Evolutionary conservation across 2,888 invertebrate species (phyloP).

Genomic region (Zonitis immaculata): DNA sequence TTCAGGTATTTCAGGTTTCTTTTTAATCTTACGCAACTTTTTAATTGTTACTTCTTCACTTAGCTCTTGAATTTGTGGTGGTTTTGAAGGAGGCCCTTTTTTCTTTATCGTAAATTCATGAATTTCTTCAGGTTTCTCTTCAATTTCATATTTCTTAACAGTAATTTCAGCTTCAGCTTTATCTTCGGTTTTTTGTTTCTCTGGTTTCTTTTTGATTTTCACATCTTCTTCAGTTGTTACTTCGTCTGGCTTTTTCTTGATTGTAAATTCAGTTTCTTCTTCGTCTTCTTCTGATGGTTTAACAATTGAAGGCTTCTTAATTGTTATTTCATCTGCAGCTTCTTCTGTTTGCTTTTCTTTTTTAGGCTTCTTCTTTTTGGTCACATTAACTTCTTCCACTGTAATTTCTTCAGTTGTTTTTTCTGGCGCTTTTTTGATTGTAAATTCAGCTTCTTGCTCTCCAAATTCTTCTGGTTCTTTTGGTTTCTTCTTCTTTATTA

Average conservation of each 20-base stretch:
- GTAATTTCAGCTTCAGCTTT: conserved; percentile 28
- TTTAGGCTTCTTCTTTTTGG: conserved; percentile 35
- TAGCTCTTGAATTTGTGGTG: conserved; percentile 54
- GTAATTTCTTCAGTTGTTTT: conserved; percentile 44
- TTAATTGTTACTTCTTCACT: conserved; percentile 68
- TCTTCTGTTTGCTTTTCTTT: conserved; percentile 14
- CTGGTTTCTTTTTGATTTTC: conserved; percentile 37
- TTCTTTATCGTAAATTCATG: conserved; percentile 53
- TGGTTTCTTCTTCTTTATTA: conserved; percentile 29
- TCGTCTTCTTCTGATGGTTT: conserved; percentile 33
- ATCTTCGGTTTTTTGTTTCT: conserved; percentile 25
- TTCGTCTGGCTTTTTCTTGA: conserved; percentile 53
- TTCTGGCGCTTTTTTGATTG: conserved; percentile 57
- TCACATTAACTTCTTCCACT: conserved; percentile 24
- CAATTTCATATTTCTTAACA: conserved; percentile 26
- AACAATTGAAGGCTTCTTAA: conserved; percentile 21
- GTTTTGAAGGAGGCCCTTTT: conserved; percentile 51
- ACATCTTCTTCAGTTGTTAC: conserved; percentile 60
- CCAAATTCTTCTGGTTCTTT: conserved; percentile 35
- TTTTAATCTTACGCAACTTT: conserved; percentile 64
- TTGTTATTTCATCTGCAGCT: conserved; percentile 32
- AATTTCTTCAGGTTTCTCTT: conserved; percentile 31
- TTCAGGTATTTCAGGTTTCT: conserved; percentile 64
- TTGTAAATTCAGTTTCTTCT: conserved; percentile 32
- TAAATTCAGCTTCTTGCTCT: conserved; percentile 65